Base-by-base conservation (phyloP, 92 coral and sea anemone genomes). In the Siderastrea siderea region DNA sequence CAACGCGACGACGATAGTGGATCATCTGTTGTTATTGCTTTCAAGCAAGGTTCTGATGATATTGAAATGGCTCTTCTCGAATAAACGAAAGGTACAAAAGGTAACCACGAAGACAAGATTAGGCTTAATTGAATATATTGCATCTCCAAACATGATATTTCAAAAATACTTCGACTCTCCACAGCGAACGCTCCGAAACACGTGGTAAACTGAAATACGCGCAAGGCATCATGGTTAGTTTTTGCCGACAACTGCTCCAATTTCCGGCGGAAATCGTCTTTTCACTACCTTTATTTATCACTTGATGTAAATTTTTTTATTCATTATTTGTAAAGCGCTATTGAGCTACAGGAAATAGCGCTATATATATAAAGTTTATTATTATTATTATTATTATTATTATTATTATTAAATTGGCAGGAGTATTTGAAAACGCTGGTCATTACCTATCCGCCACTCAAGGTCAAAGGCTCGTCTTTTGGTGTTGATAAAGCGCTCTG, bases 211-310 rank as follows among this genome's bases (percentile, higher is more conserved):
- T 19, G 14, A 46, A 68, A 68, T 5, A 15, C 74, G 15, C 50
- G 51, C 74, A 68, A 68, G 15, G 74, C 19, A 68, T 68, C 74
- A 68, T 68, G 74, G 74, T 68, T 68, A 68, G 74, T 68, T 68
- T 68, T 68, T 44, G 74, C 74, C 74, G 74, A 68, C 15, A 11
- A 68, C 26, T 44, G 74, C 74, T n/a, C n/a, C n/a, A n/a, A n/a
- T 68, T 68, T 68, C 74, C 51, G 51, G 74, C 6, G 74, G 74
- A 68, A 68, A 44, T 48, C 67, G 17, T 62, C 67, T 62, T 62
- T 26, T 26, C 38, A 26, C 38, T 26, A 26, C 38, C 38, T 26
- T 26, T 26, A 26, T 26, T 26, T 26, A 26, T 26, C 38, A 26
- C 38, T 26, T 26, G 38, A 26, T 26, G 38, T 26, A 26, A 26